phyloP scores from a whole-genome alignment of 2,113 vertebrate species.

The Ardeotis arabs region DNA sequence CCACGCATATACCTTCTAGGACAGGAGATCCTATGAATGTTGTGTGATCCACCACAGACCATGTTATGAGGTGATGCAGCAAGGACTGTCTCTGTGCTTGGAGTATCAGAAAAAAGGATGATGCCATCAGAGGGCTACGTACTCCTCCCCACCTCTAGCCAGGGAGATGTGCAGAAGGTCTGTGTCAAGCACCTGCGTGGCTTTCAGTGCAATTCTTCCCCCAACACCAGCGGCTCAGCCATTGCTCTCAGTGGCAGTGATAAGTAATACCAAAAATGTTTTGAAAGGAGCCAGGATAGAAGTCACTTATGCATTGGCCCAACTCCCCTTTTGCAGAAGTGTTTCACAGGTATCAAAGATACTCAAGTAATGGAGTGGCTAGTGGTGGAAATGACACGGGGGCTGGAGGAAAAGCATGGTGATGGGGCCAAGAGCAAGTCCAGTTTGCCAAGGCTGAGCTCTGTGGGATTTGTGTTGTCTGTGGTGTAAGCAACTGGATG shows the following conservation, averaged over 20 bases:
- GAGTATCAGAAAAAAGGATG: neutral
- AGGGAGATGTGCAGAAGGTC: neutral
- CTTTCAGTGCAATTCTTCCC: neutral
- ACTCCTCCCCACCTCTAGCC: neutral
- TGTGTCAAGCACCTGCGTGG: no score
- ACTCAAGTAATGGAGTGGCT: neutral
- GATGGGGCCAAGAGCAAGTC: neutral
- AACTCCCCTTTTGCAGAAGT: neutral
- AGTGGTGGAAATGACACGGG: neutral
- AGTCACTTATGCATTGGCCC: rapidly evolving
- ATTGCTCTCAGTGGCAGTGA: neutral
- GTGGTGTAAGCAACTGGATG: neutral
- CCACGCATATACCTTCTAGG: neutral
- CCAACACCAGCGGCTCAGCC: neutral
- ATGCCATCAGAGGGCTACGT: neutral
- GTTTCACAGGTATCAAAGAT: neutral
- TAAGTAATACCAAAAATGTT: neutral
- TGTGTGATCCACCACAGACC: neutral
- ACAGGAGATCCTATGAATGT: neutral
- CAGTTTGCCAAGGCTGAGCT: neutral
- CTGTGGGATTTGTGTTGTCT: neutral
- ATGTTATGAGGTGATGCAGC: neutral
- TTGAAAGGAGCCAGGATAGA: neutral
- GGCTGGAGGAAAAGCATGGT: neutral
- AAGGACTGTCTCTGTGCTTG: neutral